Percentiles rank a stretch among this genome's conserved stretches.
Evolutionary conservation across 2,888 invertebrate species (phyloP).

Genomic region (Coenonympha arcania): DNA sequence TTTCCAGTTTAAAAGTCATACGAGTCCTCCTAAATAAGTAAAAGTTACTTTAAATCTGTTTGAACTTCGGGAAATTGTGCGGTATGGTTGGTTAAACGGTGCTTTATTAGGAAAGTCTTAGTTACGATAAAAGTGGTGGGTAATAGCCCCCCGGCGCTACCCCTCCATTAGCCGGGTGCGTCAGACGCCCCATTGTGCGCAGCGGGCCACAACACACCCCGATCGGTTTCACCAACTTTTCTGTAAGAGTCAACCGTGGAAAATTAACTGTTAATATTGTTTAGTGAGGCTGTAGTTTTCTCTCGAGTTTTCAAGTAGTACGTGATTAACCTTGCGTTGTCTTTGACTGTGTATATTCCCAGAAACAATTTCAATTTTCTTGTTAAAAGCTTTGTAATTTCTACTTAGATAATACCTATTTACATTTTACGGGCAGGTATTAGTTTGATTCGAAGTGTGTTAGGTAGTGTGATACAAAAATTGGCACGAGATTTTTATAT

Average conservation of each 20-base stretch:
- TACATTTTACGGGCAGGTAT: too few relatives aligned
- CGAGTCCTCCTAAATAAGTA: slow-evolving; percentile 5
- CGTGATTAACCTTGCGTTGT: background rate
- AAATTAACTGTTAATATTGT: slow-evolving; percentile 26
- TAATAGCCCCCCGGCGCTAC: slow-evolving; percentile 53
- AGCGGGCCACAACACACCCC: slow-evolving; percentile 39
- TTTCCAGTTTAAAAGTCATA: background rate
- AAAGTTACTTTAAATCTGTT: slow-evolving; percentile 12
- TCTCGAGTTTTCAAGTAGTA: slow-evolving; percentile 11
- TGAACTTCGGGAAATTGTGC: slow-evolving; percentile 15
- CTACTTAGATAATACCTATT: too few relatives aligned
- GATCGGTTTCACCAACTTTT: slow-evolving; percentile 39
- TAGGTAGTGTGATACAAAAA: too few relatives aligned
- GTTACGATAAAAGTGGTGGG: slow-evolving; percentile 56
- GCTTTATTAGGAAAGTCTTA: slow-evolving; percentile 53
- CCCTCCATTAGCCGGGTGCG: slow-evolving; percentile 62
- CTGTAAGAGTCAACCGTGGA: slow-evolving; percentile 27
- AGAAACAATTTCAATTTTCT: too few relatives aligned
- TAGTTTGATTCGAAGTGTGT: too few relatives aligned
- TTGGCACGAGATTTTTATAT: too few relatives aligned
- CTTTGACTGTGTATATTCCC: background rate
- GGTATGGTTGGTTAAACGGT: slow-evolving; percentile 39
- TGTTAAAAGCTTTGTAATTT: too few relatives aligned
- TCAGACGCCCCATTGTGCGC: slow-evolving; percentile 56
- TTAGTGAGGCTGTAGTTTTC: slow-evolving; percentile 8